Conservation (phyloP, 2,888 invertebrate genomes). For the Cantharis flavilabris region DNA sequence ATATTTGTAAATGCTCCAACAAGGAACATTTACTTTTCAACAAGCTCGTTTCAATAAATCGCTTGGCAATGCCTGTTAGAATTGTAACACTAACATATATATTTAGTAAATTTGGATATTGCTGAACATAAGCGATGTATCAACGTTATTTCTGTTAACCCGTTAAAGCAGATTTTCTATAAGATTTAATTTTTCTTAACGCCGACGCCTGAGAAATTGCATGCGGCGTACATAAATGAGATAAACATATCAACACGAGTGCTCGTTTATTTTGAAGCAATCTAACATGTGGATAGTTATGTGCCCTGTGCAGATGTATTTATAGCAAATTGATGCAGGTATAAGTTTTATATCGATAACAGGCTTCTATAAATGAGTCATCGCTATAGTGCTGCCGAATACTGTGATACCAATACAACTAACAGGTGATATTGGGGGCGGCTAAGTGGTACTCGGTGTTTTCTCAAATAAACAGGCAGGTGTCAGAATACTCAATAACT, state of each 20-base stretch:
- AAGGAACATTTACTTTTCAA: conserved; percentile 46
- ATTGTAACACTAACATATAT: conserved; percentile 37
- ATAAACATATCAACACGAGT: conserved; percentile 23
- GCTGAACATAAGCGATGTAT: conserved; percentile 17
- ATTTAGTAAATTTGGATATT: conserved; percentile 26
- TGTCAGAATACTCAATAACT: conserved; percentile 24
- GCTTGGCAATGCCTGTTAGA: conserved; percentile 41
- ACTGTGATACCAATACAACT: conserved; percentile 34
- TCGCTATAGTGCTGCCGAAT: conserved; percentile 24
- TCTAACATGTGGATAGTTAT: conserved; percentile 13
- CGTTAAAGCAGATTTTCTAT: conserved; percentile 20
- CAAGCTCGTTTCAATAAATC: conserved; percentile 48
- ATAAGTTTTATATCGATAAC: conserved; percentile 26
- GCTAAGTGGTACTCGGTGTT: conserved; percentile 47
- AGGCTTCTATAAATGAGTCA: conserved; percentile 30
- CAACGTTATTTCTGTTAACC: conserved; percentile 28
- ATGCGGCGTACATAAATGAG: conserved; percentile 21
- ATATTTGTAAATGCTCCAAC: conserved; percentile 46
- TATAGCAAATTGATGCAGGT: conserved; percentile 22
- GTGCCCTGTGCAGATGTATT: conserved; percentile 21
- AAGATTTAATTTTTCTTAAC: conserved; percentile 15
- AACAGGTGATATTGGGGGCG: conserved; percentile 41
- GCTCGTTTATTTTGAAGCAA: conserved; percentile 23
- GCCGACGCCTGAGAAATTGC: conserved; percentile 17
- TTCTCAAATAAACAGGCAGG: conserved; percentile 37